Base-by-base conservation (phyloP, 1,140 invertebrate species). In the Brachionus rotundiformis region DNA sequence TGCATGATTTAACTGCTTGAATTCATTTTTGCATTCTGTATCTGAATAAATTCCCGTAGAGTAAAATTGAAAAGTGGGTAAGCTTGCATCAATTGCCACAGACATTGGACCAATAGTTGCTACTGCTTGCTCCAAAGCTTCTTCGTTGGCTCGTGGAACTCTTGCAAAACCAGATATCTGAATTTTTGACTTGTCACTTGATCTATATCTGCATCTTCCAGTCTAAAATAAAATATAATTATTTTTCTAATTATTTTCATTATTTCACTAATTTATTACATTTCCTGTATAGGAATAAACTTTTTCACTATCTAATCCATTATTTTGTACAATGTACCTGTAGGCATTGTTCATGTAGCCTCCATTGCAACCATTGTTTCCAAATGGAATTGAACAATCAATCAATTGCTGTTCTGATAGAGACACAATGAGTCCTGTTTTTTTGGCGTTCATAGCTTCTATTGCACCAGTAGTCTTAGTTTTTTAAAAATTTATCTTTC, bases 361-460 rank as follows among this genome's bases (percentile, higher is more conserved):
- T 16, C 87, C 82, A 71, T 61, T 59, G 65, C 83, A 83, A 10
- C 83, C 83, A 23, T 75, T 25, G 63, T 83, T 83, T 13, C 86
- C 86, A 81, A 84, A 84, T 61, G 83, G 84, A 54, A 33, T 73
- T 0, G 95, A 96, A 86, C 97, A 99, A 89, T 99, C 97, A 31
- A 99, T 90, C 54, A 99, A 89, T 87, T 99, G 98, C 89, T 99
- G 96, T 89, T 98, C 97, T 19, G 76, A 79, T 1, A 81, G 11
- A 25, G 61, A 13, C 27, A 49, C 19, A 33, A 77, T n/a, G 5
- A 36, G 16, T 7, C 29, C 29, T 54, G 41, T 71, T 71, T 54
- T 81, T 16, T n/a, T 31, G 29, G 36, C 33, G 33, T 54, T 16
- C 27, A 68, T 41, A 31, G 31, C 63, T 61, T 81, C 80, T 7